phyloP scores from a whole-genome alignment of 2,113 vertebrate genomes.

The Panthera tigris region DNA sequence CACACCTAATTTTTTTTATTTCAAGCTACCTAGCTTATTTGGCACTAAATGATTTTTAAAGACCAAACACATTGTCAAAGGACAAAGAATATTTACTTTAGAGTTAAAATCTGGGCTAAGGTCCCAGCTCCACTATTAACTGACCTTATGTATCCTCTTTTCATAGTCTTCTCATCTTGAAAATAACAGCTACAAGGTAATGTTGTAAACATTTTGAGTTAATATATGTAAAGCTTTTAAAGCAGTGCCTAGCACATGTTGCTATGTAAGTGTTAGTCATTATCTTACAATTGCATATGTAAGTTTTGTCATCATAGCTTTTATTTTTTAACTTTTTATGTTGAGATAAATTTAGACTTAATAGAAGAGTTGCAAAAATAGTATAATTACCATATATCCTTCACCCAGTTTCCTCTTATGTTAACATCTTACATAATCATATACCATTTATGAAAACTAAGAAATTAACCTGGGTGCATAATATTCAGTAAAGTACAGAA shows the following conservation, averaged over 20 bases:
- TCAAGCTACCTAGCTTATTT: background rate
- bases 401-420: background rate
- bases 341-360: background rate
- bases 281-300: background rate
- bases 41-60: background rate
- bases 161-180: background rate
- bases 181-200: background rate
- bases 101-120: background rate
- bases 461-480: background rate
- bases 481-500: background rate
- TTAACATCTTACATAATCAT: background rate
- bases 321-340: background rate
- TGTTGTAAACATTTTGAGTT: background rate
- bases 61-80: background rate
- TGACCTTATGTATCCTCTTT: background rate
- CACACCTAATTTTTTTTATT: background rate
- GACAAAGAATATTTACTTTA: background rate
- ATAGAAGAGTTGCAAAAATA: slow-evolving; percentile 13
- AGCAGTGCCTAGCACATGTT: background rate
- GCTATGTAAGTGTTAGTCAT: background rate
- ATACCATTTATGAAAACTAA: background rate
- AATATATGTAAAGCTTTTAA: background rate
- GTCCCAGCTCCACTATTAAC: background rate
- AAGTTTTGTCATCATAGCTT: background rate
- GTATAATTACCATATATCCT: background rate